Conservation (phyloP, 2,797 vertebrate species). For the Ficedula albicollis region DNA sequence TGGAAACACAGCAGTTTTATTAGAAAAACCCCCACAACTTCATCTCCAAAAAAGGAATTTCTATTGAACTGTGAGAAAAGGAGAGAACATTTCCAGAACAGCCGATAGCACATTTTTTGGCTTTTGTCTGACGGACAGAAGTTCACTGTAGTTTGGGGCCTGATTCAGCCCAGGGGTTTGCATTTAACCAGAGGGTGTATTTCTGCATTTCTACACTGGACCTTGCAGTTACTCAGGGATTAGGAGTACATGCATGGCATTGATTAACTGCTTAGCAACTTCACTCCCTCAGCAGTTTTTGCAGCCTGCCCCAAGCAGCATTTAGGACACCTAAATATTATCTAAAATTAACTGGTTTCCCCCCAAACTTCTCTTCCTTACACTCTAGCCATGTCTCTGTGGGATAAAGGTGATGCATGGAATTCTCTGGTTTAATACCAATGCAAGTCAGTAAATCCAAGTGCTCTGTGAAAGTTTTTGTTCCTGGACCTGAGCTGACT, state of each 20-base stretch:
- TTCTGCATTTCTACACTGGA: neutral
- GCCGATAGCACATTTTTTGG: neutral
- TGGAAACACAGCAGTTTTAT: neutral
- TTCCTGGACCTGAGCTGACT: neutral
- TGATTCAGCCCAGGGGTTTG: neutral
- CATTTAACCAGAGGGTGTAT: neutral
- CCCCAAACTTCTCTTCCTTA: neutral
- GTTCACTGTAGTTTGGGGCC: neutral
- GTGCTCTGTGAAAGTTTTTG: neutral
- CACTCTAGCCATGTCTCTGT: neutral
- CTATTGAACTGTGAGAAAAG: neutral
- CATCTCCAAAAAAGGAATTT: neutral
- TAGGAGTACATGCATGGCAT: neutral
- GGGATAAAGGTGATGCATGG: neutral
- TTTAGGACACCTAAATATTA: neutral
- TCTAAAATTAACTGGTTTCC: neutral
- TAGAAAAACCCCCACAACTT: neutral
- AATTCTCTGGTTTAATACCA: neutral
- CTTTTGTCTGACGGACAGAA: neutral
- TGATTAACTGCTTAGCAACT: neutral
- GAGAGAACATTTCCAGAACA: neutral
- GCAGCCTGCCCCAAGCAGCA: neutral
- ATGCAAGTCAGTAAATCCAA: neutral
- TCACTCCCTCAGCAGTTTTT: neutral
- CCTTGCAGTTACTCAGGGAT: neutral